phyloP scores from a whole-genome alignment of 2,113 vertebrate species.

The Tyto alba region DNA sequence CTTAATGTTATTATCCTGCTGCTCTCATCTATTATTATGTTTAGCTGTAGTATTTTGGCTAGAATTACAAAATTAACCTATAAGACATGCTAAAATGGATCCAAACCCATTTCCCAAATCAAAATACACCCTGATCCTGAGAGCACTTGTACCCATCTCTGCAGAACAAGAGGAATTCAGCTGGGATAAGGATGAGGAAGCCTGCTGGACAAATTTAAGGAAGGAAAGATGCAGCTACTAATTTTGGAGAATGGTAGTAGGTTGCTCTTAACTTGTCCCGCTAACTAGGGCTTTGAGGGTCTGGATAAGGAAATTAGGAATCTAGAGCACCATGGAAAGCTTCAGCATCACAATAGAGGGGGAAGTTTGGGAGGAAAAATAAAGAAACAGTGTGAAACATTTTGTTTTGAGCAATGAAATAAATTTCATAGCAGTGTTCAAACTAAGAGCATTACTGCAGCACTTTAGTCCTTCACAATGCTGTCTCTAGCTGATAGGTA shows the following conservation, averaged over 20 bases:
- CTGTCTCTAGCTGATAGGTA: not conserved
- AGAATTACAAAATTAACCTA: not conserved
- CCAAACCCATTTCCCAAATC: not conserved
- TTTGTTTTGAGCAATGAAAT: not conserved
- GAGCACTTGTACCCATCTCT: not conserved
- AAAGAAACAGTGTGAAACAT: not conserved
- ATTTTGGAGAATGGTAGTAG: not conserved
- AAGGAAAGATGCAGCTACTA: not conserved
- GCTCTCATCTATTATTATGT: not conserved
- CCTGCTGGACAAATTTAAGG: not conserved
- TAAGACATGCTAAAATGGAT: not conserved
- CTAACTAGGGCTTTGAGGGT: not conserved
- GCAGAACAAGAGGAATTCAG: not conserved
- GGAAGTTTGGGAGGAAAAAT: not conserved
- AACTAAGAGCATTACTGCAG: not conserved
- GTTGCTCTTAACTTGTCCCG: not conserved
- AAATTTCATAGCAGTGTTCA: not conserved
- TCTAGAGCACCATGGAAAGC: not conserved
- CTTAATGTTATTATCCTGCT: not conserved
- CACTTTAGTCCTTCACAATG: not conserved
- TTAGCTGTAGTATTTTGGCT: not conserved
- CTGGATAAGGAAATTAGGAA: not conserved
- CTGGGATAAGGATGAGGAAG: not conserved
- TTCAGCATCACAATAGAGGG: accelerated
- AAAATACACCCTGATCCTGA: not conserved